Percentiles rank a stretch among this genome's conserved stretches.
phyloP scores from a whole-genome alignment of 2,888 invertebrate genomes.

The Megaustenia siamemsis region DNA sequence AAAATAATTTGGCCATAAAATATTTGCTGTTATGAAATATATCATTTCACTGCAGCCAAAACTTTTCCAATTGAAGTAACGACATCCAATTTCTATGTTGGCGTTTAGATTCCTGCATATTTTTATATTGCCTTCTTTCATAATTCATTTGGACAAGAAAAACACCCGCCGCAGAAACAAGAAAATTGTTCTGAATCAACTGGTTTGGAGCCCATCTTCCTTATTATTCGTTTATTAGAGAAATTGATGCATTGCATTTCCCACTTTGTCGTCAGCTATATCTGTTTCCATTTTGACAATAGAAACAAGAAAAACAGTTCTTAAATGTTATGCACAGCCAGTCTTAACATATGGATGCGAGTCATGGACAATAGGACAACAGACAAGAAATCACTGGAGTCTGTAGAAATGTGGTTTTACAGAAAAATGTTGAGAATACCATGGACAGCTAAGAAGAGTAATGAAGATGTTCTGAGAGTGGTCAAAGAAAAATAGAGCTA shows the following conservation, averaged over 20 bases:
- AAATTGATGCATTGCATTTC: background rate
- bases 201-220: background rate
- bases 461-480: too few relatives aligned
- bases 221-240: background rate
- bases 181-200: background rate
- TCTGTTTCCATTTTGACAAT: too few relatives aligned
- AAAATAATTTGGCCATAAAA: background rate
- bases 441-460: too few relatives aligned
- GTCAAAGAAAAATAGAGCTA: too few relatives aligned
- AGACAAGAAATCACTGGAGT: too few relatives aligned
- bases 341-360: too few relatives aligned
- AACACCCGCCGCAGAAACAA: background rate
- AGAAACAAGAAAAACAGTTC: too few relatives aligned
- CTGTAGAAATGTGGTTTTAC: too few relatives aligned
- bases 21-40: background rate
- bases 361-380: too few relatives aligned
- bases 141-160: background rate
- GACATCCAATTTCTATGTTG: conserved; percentile 12
- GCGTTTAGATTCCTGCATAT: background rate
- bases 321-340: too few relatives aligned
- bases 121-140: background rate
- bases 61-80: background rate
- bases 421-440: too few relatives aligned
- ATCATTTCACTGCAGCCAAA: conserved; percentile 1
- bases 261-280: too few relatives aligned